Conservation (phyloP, 2,888 invertebrate species). For the Clostera curtula region DNA sequence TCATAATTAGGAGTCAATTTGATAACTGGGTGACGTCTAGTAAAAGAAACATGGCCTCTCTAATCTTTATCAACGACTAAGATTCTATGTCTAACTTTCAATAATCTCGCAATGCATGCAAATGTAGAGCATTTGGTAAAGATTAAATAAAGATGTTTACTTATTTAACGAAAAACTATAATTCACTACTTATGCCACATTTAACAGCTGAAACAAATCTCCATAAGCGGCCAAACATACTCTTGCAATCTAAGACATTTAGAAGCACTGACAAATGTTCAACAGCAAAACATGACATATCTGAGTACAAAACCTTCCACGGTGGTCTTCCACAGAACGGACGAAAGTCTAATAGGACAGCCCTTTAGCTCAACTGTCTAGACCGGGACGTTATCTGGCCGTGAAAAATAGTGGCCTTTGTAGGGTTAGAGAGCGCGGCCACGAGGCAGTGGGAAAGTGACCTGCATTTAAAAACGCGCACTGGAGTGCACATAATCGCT, state of each 20-base stretch:
- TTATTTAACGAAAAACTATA: too few species aligned
- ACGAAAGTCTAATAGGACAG: slow-evolving; percentile 63
- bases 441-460: slow-evolving; percentile 22
- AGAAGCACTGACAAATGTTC: slow-evolving; percentile 58
- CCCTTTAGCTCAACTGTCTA: slow-evolving; percentile 56
- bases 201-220: too few species aligned
- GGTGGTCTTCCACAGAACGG: slow-evolving; percentile 55
- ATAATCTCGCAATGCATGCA: too few species aligned
- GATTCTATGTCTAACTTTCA: too few species aligned
- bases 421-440: slow-evolving; percentile 29
- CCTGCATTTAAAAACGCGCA: slow-evolving; percentile 15
- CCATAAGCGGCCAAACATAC: too few species aligned
- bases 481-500: not conserved
- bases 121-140: too few species aligned
- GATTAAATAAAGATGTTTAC: too few species aligned
- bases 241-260: slow-evolving; percentile 34
- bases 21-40: too few species aligned
- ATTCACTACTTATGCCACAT: too few species aligned
- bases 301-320: slow-evolving; percentile 44
- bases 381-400: slow-evolving; percentile 50
- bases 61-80: too few species aligned
- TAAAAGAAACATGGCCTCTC: too few species aligned
- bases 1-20: too few species aligned
- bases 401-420: slow-evolving; percentile 67
- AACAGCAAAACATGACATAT: slow-evolving; percentile 46